These are phyloP conservation scores for Oscheius sp. DNA, from an alignment of 2,888 invertebrate genomes.

Conservation along the genomic window DNA sequence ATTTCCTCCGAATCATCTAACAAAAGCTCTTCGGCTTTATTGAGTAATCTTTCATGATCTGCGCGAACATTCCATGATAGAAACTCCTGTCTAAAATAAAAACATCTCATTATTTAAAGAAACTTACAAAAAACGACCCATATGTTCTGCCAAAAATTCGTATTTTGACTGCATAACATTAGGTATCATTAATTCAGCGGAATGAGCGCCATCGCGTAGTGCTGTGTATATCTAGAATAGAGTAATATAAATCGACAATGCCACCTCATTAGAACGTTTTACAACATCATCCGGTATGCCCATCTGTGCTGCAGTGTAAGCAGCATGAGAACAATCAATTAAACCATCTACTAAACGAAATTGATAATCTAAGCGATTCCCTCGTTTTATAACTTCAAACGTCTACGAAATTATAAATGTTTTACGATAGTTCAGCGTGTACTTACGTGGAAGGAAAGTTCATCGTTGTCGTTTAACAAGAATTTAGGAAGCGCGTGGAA, in stretches of 20 bases:
- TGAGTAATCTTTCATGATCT: neutral
- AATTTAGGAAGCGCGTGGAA: conserved; percentile 78
- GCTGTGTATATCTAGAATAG: neutral
- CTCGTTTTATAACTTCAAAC: conserved; percentile 42
- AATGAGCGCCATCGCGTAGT: neutral
- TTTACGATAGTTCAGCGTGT: neutral
- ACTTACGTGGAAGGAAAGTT: conserved; percentile 4
- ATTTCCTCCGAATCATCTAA: conserved; percentile 14
- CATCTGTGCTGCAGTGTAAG: conserved; percentile 79
- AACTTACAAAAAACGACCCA: conserved; percentile 2
- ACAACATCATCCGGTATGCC: conserved; percentile 78
- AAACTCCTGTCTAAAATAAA: conserved; percentile 19
- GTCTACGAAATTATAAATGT: conserved; percentile 37
- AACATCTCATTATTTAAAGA: neutral
- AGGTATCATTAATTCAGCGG: neutral
- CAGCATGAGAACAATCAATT: conserved; percentile 80
- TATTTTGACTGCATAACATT: neutral
- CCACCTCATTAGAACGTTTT: conserved; percentile 75
- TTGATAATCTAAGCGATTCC: conserved; percentile 36
- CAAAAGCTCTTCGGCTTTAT: conserved; percentile 13
- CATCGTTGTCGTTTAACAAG: neutral
- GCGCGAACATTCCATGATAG: conserved; percentile 15
- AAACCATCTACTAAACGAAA: conserved; percentile 78
- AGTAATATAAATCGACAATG: too few relatives aligned
- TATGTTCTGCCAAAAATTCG: neutral